Percentiles rank a stretch among this genome's conserved stretches.
Evolutionary conservation across 2,797 vertebrate species (phyloP).

Genomic region (Scolopax rusticola): DNA sequence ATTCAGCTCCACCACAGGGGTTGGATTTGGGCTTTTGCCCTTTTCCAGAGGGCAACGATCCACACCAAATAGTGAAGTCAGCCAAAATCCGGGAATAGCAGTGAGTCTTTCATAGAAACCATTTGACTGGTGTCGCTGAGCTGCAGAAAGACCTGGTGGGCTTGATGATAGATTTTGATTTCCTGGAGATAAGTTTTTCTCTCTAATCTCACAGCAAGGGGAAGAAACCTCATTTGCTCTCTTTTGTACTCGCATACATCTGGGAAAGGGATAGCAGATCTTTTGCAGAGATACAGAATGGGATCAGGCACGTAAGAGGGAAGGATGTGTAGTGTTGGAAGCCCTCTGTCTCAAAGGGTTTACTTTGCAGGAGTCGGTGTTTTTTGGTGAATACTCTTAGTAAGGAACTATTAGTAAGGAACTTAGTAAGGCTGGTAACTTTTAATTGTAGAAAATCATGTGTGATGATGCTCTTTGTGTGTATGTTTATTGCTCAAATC

Average conservation of each 20-base stretch:
- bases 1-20: not conserved
- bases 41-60: not conserved
- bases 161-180: not conserved
- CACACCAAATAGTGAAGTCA: not conserved
- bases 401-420: not conserved
- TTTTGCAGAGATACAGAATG: not conserved
- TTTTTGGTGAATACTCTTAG: not conserved
- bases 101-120: conserved; percentile 1
- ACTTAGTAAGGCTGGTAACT: no score
- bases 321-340: not conserved
- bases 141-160: not conserved
- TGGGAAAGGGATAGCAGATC: not conserved
- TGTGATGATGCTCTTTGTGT: not conserved
- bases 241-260: not conserved
- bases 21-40: not conserved
- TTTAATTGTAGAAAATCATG: not conserved
- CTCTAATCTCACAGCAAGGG: not conserved
- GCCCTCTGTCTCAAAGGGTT: not conserved
- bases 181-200: not conserved
- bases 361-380: not conserved
- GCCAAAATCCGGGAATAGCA: not conserved
- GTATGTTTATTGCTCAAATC: not conserved
- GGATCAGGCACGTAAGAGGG: not conserved
- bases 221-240: not conserved
- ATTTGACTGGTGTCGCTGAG: conserved; percentile 5